These are phyloP conservation scores for Thaumetopoea pityocampa DNA, from an alignment of 1,140 invertebrate genomes.

Conservation along the genomic window DNA sequence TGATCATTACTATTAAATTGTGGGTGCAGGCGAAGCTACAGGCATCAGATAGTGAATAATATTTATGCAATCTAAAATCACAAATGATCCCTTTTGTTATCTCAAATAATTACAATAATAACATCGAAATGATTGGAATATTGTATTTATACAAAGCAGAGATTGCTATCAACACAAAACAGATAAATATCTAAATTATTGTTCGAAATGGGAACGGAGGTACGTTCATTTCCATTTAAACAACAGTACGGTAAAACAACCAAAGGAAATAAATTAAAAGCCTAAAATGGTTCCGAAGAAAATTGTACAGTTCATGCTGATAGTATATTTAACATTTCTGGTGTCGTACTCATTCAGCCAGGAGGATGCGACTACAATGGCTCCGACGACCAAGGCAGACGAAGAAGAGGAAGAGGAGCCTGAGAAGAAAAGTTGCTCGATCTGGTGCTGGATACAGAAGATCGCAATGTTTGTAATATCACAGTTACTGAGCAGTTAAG, in stretches of 20 bases:
- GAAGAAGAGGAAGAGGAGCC: constrained; percentile 64
- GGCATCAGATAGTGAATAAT: too few relatives aligned
- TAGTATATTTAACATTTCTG: constrained; percentile 25
- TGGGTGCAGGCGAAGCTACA: too few relatives aligned
- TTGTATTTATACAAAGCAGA: too few relatives aligned
- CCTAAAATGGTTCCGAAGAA: constrained; percentile 29
- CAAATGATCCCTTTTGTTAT: too few relatives aligned
- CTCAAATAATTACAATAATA: too few relatives aligned
- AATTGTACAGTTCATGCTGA: constrained; percentile 26
- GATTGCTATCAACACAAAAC: too few relatives aligned
- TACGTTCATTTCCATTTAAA: constrained; percentile 7
- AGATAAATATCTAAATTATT: too few relatives aligned
- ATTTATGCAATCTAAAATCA: too few relatives aligned
- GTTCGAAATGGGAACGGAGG: not conserved
- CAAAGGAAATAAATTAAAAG: constrained; percentile 3
- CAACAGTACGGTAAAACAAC: not conserved
- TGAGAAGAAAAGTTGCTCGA: constrained; percentile 60
- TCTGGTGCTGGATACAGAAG: constrained; percentile 75
- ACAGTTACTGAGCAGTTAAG: constrained; percentile 50
- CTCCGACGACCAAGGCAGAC: constrained; percentile 30
- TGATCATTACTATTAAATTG: too few relatives aligned
- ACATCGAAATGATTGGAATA: too few relatives aligned
- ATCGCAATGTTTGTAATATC: constrained; percentile 71
- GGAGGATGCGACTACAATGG: constrained; percentile 44
- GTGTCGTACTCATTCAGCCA: constrained; percentile 35